Percentiles rank a stretch among this genome's conserved stretches.
Evolutionary conservation across 2,797 vertebrate genomes (phyloP).

Genomic region (Aldrovandia affinis): DNA sequence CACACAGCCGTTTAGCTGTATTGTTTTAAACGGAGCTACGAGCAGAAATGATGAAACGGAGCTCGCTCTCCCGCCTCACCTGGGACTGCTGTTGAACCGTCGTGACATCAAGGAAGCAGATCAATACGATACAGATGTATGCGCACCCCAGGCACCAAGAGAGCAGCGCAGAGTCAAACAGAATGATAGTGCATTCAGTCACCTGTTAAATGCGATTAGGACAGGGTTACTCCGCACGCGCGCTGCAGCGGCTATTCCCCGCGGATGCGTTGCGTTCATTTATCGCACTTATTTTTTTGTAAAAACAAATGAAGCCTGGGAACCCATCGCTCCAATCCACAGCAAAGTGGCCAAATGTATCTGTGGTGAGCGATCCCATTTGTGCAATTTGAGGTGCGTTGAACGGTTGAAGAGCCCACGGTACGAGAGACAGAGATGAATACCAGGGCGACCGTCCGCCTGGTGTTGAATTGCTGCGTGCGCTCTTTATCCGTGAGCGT

Average conservation of each 20-base stretch:
- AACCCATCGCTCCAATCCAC: neutral
- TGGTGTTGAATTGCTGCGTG: neutral
- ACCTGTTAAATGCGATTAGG: conserved; percentile 15
- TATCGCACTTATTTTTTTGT: neutral
- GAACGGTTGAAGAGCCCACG: neutral
- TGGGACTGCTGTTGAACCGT: neutral
- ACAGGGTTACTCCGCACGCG: neutral
- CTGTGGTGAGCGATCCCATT: neutral
- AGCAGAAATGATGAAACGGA: neutral
- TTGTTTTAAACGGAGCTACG: neutral
- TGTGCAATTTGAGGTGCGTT: conserved; percentile 11
- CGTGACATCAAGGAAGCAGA: neutral
- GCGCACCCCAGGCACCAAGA: neutral
- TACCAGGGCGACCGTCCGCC: neutral
- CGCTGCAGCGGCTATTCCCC: neutral
- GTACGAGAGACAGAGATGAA: neutral
- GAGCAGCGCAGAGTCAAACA: neutral
- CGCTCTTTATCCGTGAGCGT: neutral
- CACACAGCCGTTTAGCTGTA: neutral
- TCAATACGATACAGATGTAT: conserved; percentile 5
- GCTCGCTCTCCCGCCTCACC: neutral
- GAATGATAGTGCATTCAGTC: neutral
- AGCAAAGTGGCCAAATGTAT: neutral
- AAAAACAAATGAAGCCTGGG: neutral
- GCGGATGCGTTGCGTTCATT: neutral